Evolutionary conservation across 2,888 invertebrate species (phyloP).

Genomic region (Idaea aversata): DNA sequence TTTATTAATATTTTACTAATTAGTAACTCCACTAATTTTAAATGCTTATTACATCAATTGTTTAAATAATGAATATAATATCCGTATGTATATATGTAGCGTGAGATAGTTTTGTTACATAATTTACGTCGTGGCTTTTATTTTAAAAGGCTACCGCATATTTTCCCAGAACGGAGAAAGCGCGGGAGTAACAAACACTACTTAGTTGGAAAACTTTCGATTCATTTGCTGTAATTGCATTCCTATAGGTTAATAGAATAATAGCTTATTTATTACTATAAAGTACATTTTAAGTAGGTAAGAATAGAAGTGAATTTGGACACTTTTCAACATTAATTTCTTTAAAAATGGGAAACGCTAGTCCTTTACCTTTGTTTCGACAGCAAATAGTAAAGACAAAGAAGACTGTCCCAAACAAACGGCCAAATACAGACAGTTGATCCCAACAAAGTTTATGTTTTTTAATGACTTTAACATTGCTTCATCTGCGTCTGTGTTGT

Average conservation of each 20-base stretch:
- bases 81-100: neutral
- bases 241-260: constrained; percentile 1
- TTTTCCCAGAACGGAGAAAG: constrained; percentile 16
- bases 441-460: constrained; percentile 32
- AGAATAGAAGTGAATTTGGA: neutral
- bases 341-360: no score
- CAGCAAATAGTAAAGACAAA: no score
- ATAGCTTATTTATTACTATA: no score
- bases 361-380: neutral
- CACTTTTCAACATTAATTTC: no score
- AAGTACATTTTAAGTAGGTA: neutral
- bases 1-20: no score
- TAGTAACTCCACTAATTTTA: neutral
- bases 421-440: neutral
- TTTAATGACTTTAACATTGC: constrained; percentile 41
- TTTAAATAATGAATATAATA: neutral
- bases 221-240: constrained; percentile 5
- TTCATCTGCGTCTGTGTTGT: constrained; percentile 34
- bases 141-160: neutral
- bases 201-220: constrained; percentile 17
- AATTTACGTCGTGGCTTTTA: neutral
- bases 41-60: neutral
- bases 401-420: neutral
- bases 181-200: constrained; percentile 18
- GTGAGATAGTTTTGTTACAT: neutral